Evolutionary conservation across 2,888 invertebrate genomes (phyloP).

Genomic region (Andricus quercusramuli): DNA sequence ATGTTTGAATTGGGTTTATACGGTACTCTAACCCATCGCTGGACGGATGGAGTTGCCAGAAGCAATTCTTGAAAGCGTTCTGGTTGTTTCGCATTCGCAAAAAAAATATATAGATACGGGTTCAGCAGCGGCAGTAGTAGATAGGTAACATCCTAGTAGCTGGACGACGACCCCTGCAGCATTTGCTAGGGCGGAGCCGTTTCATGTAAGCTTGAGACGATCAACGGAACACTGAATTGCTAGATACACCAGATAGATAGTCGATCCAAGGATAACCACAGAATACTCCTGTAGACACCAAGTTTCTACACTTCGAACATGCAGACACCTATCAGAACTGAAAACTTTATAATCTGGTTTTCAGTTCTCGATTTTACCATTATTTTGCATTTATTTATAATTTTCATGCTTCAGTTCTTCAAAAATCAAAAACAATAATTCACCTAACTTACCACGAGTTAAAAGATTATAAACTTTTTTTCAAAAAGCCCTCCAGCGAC

Average conservation of each 20-base stretch:
- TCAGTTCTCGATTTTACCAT: background rate
- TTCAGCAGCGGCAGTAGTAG: background rate
- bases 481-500: too few relatives aligned
- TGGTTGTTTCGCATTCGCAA: background rate
- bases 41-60: background rate
- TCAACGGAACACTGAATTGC: constrained; percentile 41
- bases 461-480: too few relatives aligned
- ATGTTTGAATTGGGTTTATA: background rate
- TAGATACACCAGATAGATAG: constrained; percentile 44
- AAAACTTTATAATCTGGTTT: background rate
- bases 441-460: too few relatives aligned
- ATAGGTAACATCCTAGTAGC: constrained; percentile 21
- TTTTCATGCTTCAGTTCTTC: background rate
- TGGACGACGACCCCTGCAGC: constrained; percentile 46
- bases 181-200: constrained; percentile 45
- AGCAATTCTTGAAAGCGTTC: constrained; percentile 35
- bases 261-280: constrained; percentile 44
- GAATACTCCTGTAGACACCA: constrained; percentile 31
- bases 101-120: constrained; percentile 13
- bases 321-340: background rate
- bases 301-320: constrained; percentile 23
- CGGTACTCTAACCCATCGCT: constrained; percentile 1
- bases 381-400: background rate
- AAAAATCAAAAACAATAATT: too few relatives aligned
- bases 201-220: constrained; percentile 40